Percentiles rank a stretch among this genome's conserved stretches.
These are phyloP conservation scores for Cephonodes hylas DNA, from an alignment of 2,888 invertebrate genomes.

Conservation along the genomic window DNA sequence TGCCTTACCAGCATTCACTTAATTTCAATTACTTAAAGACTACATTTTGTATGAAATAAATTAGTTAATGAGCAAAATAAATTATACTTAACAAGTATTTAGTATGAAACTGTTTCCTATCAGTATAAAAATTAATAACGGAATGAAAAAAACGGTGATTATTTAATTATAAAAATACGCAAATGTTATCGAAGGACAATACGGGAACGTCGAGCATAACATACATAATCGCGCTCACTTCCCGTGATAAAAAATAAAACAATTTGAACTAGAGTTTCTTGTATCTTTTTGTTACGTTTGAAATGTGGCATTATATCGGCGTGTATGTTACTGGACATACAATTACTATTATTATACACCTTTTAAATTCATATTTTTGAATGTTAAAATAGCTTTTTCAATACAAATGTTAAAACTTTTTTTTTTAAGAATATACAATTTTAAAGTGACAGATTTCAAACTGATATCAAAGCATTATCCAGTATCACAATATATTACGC, in stretches of 20 bases:
- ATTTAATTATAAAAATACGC: slow-evolving; percentile 1
- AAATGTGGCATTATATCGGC: not conserved
- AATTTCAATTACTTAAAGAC: not conserved
- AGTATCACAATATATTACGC: not conserved
- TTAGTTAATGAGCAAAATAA: too few species aligned
- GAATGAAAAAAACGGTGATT: too few species aligned
- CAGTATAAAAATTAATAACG: too few species aligned
- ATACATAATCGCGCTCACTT: not conserved
- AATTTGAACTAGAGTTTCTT: not conserved
- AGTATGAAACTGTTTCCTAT: too few species aligned
- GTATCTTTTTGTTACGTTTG: not conserved
- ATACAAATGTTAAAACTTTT: too few species aligned
- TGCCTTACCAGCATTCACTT: not conserved
- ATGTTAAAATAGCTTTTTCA: too few species aligned
- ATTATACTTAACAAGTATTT: too few species aligned
- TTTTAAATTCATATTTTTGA: not conserved
- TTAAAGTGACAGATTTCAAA: too few species aligned
- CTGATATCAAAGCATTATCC: not conserved
- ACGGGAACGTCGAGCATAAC: not conserved
- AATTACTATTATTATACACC: not conserved
- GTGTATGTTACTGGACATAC: too few species aligned
- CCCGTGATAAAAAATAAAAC: not conserved
- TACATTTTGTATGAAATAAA: not conserved
- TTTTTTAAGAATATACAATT: too few species aligned
- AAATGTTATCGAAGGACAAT: not conserved